Base-by-base conservation (phyloP, 1,140 invertebrate species). In the Heliconius congener region DNA sequence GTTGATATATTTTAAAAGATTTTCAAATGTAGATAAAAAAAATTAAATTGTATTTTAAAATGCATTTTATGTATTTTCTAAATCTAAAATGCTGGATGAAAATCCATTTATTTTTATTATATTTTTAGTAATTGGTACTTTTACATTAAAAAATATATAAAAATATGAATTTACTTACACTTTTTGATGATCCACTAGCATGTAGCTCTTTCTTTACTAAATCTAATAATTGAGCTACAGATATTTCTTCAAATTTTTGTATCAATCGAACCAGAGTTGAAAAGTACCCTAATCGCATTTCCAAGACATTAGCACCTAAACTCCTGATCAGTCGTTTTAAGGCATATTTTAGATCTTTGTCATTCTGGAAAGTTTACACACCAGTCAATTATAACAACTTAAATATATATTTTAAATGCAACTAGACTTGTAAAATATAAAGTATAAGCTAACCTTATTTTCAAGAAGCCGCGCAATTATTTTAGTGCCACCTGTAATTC, bases 271-370 rank as follows among this genome's bases (percentile, higher is more conserved):
- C 91, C 18, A 94, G 84, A 34, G 90, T 88, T 1, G 90, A 90
- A 83, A 90, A 94, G 78, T 94, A 91, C 13, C 91, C 93, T 50
- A 85, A 85, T 52, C 93, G 84, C 77, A 88, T 83, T 0, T 93
- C 90, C 16, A 90, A 86, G 5, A 88, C 73, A 81, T 93, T 94
- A 11, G 93, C 93, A n/a, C 91, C 93, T 18, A 94, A 80, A 82
- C 91, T 94, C 77, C 93, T 81, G 13, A 94, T 85, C 46, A 93
- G 81, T 74, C 93, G 85, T 79, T 91, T 92, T n/a, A 94, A 80
- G 9, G 83, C 87, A 86, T 94, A 94, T 42, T 94, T 84, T 60
- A 95, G 84, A 78, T 93, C 93, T 85, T 94, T 95, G 76, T 94
- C 93, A 85, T 91, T 94, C 94, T 95, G 85, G 57, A 91, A 91